Base-by-base conservation (phyloP, 2,888 invertebrate species). In the Leucophenga montana region DNA sequence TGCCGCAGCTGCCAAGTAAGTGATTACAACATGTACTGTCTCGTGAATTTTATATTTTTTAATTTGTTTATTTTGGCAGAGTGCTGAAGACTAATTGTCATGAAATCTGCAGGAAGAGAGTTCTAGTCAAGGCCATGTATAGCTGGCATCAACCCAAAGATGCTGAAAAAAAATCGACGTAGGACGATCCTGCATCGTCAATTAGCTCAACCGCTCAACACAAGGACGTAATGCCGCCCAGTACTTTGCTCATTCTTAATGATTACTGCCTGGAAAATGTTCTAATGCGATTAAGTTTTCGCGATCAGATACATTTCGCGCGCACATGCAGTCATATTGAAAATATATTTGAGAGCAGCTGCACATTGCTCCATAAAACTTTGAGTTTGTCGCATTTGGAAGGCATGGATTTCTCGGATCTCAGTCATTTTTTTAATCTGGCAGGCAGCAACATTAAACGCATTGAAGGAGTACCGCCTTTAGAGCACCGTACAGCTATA, bases 281-380 rank as follows among this genome's bases (percentile, higher is more conserved):
- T 2, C 20, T 79, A 4, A 4, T 62, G 0, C 8, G 57, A 11
- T 65, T 84, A 8, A 0, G 33, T 0, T 3, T 74, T 4, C 0
- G 3, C 0, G 85, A 85, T 67, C 80, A 85, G 53, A 61, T 85
- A 1, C 75, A 69, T 20, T 83, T 82, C 44, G 76, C 82, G 0
- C 76, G 82, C 8, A 66, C 67, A 0, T 83, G 84, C 54, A 18
- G 16, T 1, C 85, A 81, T n/a, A 77, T 85, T 9, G 67, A 70
- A 0, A 57, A 64, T 0, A 20, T 79, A 3, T 79, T 85, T 13
- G 33, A 69, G n/a, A 48, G 50, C 14, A 13, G 68, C 3, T 67
- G 80, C 1, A 69, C 69, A 16, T 13, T 61, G 0, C 18, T 77
- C 16, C 73, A 83, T 39, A 73, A 67, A 54, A 20, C 8, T 0